Conservation (phyloP, 2,113 vertebrate genomes). For the Syrrhaptes paradoxus region DNA sequence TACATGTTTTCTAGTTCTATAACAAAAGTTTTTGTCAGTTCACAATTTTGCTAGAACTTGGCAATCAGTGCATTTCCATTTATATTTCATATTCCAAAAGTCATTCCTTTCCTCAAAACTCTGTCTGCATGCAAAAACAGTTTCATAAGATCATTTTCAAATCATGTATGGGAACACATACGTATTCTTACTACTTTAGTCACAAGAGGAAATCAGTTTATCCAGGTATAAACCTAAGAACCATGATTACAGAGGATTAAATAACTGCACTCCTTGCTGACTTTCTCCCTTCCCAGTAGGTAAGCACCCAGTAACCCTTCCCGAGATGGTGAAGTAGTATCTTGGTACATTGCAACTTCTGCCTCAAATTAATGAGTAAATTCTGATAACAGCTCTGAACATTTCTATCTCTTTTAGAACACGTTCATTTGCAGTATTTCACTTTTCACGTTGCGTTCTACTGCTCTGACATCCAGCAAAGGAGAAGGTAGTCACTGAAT, state of each 20-base stretch:
- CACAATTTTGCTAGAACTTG: background rate
- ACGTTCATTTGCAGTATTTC: background rate
- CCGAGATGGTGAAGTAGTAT: background rate
- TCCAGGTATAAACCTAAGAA: background rate
- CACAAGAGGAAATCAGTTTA: background rate
- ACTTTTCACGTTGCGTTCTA: background rate
- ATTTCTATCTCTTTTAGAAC: background rate
- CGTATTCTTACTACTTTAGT: background rate
- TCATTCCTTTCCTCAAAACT: background rate
- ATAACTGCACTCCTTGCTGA: background rate
- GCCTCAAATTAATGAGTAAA: background rate
- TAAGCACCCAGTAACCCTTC: background rate
- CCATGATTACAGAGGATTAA: background rate
- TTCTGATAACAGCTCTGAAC: background rate
- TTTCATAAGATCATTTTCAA: background rate
- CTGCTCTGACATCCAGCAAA: background rate
- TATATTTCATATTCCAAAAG: background rate
- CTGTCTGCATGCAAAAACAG: background rate
- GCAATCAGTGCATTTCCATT: background rate
- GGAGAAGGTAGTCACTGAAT: background rate
- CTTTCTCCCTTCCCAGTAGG: background rate
- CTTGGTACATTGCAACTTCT: background rate
- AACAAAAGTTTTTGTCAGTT: background rate
- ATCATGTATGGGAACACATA: background rate
- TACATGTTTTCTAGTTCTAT: background rate